These are phyloP conservation scores for Oxyscelio sp. DNA, from an alignment of 2,888 invertebrate species.

Conservation along the genomic window DNA sequence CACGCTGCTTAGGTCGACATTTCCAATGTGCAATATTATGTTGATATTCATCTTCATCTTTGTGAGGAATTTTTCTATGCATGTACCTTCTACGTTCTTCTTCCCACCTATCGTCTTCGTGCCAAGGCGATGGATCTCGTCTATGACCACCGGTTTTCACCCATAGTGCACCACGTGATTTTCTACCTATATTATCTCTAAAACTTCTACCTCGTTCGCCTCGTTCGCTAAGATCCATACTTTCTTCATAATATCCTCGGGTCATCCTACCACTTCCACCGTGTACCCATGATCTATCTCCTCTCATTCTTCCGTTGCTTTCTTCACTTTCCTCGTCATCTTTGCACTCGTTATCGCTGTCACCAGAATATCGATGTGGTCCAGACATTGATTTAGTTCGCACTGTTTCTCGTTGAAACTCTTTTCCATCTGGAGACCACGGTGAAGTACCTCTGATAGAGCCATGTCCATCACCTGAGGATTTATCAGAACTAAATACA, in stretches of 20 bases:
- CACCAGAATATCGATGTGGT: conserved; percentile 87
- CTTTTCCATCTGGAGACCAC: conserved; percentile 94
- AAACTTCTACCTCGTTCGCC: conserved; percentile 83
- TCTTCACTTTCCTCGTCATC: conserved; percentile 88
- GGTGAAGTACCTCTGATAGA: conserved; percentile 90
- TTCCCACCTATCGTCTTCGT: conserved; percentile 91
- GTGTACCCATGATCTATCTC: conserved; percentile 87
- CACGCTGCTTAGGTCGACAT: conserved; percentile 81
- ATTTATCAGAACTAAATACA: conserved; percentile 84
- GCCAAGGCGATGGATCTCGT: conserved; percentile 94
- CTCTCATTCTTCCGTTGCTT: conserved; percentile 85
- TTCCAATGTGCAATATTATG: conserved; percentile 82
- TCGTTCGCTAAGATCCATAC: conserved; percentile 77
- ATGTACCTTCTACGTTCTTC: conserved; percentile 83
- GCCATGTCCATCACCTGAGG: conserved; percentile 83
- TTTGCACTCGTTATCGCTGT: conserved; percentile 87
- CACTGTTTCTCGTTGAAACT: conserved; percentile 88
- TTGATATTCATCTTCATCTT: conserved; percentile 85
- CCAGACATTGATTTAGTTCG: conserved; percentile 83
- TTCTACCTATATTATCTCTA: conserved; percentile 81
- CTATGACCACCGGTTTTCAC: conserved; percentile 90
- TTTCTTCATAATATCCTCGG: conserved; percentile 57
- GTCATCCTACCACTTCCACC: conserved; percentile 78
- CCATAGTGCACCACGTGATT: conserved; percentile 85
- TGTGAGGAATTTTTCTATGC: conserved; percentile 83